Conservation (phyloP, 30 jellyfish, hydroid and myxozoan genomes). For the Rhopilema esculentum region DNA sequence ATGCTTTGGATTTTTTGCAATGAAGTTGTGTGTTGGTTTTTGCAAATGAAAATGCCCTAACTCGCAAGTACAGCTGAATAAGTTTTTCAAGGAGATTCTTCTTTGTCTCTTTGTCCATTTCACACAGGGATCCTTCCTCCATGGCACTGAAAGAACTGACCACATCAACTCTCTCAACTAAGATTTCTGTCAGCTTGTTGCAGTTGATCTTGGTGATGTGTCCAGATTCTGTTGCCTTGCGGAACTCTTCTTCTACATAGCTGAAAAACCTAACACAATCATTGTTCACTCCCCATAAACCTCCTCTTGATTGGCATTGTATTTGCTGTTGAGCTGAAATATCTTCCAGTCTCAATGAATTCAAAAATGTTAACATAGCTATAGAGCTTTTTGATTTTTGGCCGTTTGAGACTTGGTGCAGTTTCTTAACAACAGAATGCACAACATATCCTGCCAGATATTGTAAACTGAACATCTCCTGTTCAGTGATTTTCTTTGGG, state of each 20-base stretch:
- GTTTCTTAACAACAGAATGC: conserved; percentile 38
- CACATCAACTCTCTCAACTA: background rate
- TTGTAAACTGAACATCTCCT: conserved; percentile 24
- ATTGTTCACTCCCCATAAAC: conserved; percentile 48
- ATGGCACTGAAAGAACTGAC: conserved; percentile 29
- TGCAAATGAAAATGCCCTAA: no score
- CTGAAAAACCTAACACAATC: conserved; percentile 22
- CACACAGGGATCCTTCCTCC: conserved; percentile 10
- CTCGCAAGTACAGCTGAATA: no score
- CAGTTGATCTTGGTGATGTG: conserved; percentile 24
- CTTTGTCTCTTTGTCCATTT: conserved; percentile 41
- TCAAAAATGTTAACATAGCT: conserved; percentile 27
- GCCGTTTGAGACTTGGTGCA: conserved; percentile 18
- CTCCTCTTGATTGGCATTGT: conserved; percentile 57
- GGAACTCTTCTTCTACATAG: conserved; percentile 19
- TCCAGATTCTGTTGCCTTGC: conserved; percentile 36
- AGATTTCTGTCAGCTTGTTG: conserved; percentile 15
- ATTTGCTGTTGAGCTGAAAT: no score
- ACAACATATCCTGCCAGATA: conserved; percentile 53
- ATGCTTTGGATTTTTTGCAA: conserved; percentile 4
- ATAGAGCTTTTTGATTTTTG: background rate
- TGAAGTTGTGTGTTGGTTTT: no score
- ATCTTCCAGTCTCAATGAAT: conserved; percentile 25
- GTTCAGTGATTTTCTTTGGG: conserved; percentile 39
- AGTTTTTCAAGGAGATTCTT: no score